Evolutionary conservation across 2,888 invertebrate species (phyloP), one percentile per base, ranked within the genome.

Genomic region (Drosophila multiciliata): DNA sequence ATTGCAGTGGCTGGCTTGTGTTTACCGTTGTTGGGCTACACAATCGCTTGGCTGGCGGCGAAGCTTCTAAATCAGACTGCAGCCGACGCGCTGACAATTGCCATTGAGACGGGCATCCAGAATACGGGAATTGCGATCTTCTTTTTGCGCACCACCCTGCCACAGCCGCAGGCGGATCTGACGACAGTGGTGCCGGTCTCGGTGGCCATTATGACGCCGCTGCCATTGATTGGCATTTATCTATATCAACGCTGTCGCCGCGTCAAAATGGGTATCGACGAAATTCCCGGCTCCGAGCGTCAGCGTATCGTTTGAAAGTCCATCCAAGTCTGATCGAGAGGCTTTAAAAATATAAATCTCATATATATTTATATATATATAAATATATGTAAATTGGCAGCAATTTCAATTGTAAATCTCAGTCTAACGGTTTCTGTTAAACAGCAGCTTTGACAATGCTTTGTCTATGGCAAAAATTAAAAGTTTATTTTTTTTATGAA

Each of bases 61-160:
- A 93, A 94, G 60, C 33, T 95, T 0, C 93, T 95, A 17, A 94
- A 94, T 33, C 97, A 96, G 90, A 94, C 95, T 7, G 92, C 94
- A 50, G 92, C 94, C 4, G 97, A 98, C 92, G 94, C 95, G 3
- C 93, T 97, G n/a, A 97, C 99, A 7, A 98, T 99, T 87, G 96
- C 97, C 55, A 96, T 99, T 57, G 99, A 99, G 94, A 97, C 97
- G 6, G 98, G 98, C 59, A 96, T 98, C 62, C 98, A 98, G 93
- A 99, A 99, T 93, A 98, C 98, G 0, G 98, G 98, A 9, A 92
- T 99, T 75, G 95, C 98, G 1, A 98, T 99, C 87, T 97, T 98
- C 92, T 94, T 99, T 82, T 93, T 99, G 62, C 94, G 96, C 66
- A 96, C 97, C 90, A 95, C 97, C 5, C 94, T 99, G 67, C 95